These are phyloP conservation scores for Pogonomyrmex barbatus DNA, from an alignment of 1,140 invertebrate species.

Conservation along the genomic window DNA sequence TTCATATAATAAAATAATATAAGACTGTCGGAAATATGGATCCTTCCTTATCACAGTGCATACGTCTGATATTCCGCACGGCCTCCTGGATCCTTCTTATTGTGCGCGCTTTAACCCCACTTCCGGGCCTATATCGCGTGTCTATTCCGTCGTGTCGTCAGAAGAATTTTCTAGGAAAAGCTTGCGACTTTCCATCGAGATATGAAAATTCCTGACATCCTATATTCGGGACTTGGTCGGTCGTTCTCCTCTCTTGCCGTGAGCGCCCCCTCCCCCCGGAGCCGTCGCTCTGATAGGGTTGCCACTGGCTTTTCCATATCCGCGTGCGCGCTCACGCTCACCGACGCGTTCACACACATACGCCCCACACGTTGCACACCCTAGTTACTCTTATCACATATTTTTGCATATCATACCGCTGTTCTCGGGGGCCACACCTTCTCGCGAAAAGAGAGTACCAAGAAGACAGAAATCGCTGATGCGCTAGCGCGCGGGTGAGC, in stretches of 20 bases:
- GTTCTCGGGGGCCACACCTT: constrained; percentile 73
- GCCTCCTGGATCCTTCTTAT: constrained; percentile 56
- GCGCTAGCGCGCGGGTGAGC: constrained; percentile 62
- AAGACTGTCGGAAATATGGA: not conserved
- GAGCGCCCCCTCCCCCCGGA: constrained; percentile 61
- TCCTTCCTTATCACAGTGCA: constrained; percentile 23
- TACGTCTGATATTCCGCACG: constrained; percentile 44
- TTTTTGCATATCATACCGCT: constrained; percentile 81
- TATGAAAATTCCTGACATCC: constrained; percentile 81
- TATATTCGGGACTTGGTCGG: constrained; percentile 75
- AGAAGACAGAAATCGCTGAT: constrained; percentile 70
- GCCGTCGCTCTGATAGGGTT: constrained; percentile 77
- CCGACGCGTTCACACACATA: constrained; percentile 19
- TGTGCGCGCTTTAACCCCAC: constrained; percentile 51
- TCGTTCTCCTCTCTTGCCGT: constrained; percentile 65
- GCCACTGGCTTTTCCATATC: constrained; percentile 78
- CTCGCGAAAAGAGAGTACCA: constrained; percentile 59
- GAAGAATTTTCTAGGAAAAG: constrained; percentile 74
- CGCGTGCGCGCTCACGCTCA: constrained; percentile 62
- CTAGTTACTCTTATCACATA: constrained; percentile 79
- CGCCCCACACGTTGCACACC: constrained; percentile 60
- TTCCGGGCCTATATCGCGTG: constrained; percentile 51
- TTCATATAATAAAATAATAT: not conserved
- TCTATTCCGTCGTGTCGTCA: constrained; percentile 56
- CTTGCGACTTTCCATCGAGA: constrained; percentile 76